Base-by-base conservation (phyloP, 2,888 invertebrate genomes). In the Heterodera filipjevi region DNA sequence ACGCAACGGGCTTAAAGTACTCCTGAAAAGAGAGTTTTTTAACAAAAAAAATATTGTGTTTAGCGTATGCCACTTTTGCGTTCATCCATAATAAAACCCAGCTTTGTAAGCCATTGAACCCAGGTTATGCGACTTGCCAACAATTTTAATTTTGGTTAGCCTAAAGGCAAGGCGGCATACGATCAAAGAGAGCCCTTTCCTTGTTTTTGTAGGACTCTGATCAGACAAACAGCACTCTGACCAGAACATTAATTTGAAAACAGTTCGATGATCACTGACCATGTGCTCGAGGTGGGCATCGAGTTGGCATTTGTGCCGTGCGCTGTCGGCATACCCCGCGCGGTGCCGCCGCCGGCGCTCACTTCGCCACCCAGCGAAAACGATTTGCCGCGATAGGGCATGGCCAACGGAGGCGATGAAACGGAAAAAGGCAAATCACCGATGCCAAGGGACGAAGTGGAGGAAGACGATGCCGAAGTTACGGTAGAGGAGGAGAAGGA, bases 1-100 rank as follows among this genome's bases (percentile, higher is more conserved):
- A n/a, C n/a, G 64, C 12, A 27, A 30, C 22, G 64, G 32, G 46
- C 33, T 64, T 46, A 75, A 33, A 75, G 75, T 33, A 46, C 75
- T 64, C 75, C 75, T 59, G 8, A 27, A 49, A 73, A 27, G 10
- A 12, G 44, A 44, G 44, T 44, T 44, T 10, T 5, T 44, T 44
- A 44, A 12, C 44, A 12, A 5, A n/a, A n/a, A n/a, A n/a, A n/a
- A n/a, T n/a, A n/a, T 44, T 8, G 8, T 64, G 64, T 27, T 5
- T 64, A 27, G 5, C 64, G 16, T 5, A 64, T 8, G 22, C 8
- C 8, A 12, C 10, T 27, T 64, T 22, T 6, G n/a, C 8, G 64
- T 64, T 64, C 30, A 8, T 22, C 6, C 6, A 44, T 12, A 5
- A 5, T 12, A 12, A 44, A 44, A 5, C 44, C 44, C 8, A 12